Evolutionary conservation across 2,888 invertebrate genomes (phyloP), one percentile per base, ranked within the genome.

Genomic region (Acleris literana): DNA sequence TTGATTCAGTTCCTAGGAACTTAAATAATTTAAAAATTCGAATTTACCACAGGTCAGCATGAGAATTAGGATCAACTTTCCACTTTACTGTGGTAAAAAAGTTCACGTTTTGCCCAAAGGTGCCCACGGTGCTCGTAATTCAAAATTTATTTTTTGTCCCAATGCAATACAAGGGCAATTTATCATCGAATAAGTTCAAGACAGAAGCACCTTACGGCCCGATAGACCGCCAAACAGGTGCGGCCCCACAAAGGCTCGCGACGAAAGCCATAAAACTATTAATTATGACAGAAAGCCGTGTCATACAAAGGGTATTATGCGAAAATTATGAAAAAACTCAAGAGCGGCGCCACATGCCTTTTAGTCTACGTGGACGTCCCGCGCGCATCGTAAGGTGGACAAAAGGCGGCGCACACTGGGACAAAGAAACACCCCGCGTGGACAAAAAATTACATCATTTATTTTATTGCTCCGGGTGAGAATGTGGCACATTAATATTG

Each of bases 361-460:
- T 65, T 92, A 92, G 92, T 92, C 89, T 88, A 86, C 72, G 63
- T 25, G 77, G 89, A 84, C 88, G 83, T 87, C 92, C 90, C 83
- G 88, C 76, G 78, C 39, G 39, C 39, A 39, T 11, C 39, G 39
- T 39, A 39, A 89, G 71, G 66, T 72, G 79, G 74, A 85, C 82
- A 87, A 89, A 85, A 84, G 74, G 76, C 80, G 76, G 81, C 69
- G 74, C 82, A 84, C 82, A 80, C 76, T 80, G 86, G 88, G 83
- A 86, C 87, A 86, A 90, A 89, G 82, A 78, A 79, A 80, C 83
- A 80, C 86, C 87, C 87, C 82, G 84, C 77, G 80, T 81, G 80
- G 84, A 90, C 91, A 92, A 92, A 92, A 92, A 92, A 92, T 92
- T 88, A 91, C 90, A 90, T 92, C 92, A 92, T 92, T 92, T 91